Conservation (phyloP, 2,797 vertebrate genomes). For the Peromyscus attwateri region DNA sequence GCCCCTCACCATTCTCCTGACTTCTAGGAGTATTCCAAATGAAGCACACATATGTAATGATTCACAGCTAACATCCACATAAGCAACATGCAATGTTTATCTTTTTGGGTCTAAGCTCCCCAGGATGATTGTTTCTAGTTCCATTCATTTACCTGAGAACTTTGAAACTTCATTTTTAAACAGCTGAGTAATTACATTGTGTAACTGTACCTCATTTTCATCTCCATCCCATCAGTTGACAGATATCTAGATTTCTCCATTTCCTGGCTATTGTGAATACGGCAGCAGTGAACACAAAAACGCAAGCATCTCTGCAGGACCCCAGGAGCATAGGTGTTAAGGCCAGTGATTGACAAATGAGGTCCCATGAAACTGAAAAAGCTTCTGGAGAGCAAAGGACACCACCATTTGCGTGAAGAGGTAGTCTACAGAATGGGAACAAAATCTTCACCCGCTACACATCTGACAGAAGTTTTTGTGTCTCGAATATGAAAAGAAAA, state of each 20-base stretch:
- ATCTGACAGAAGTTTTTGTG: background rate
- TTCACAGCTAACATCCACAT: background rate
- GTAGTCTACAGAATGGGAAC: background rate
- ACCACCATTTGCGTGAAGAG: background rate
- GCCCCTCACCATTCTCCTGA: background rate
- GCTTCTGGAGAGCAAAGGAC: background rate
- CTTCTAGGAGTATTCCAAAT: background rate
- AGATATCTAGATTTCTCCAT: background rate
- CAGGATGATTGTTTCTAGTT: too few relatives aligned
- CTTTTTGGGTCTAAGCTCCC: background rate
- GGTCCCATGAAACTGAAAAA: background rate
- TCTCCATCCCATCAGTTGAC: background rate
- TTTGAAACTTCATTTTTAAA: background rate
- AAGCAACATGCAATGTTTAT: background rate
- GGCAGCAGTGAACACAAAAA: background rate
- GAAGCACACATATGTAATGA: background rate
- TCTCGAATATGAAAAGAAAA: background rate
- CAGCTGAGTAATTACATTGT: background rate
- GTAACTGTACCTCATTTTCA: background rate
- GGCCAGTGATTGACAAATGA: background rate
- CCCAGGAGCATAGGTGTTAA: too few relatives aligned
- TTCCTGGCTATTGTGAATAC: background rate
- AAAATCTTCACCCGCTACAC: background rate
- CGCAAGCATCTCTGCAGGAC: background rate
- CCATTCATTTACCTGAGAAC: background rate